These are phyloP conservation scores for Squalus acanthias DNA, from an alignment of 2,797 vertebrate species.

Conservation along the genomic window DNA sequence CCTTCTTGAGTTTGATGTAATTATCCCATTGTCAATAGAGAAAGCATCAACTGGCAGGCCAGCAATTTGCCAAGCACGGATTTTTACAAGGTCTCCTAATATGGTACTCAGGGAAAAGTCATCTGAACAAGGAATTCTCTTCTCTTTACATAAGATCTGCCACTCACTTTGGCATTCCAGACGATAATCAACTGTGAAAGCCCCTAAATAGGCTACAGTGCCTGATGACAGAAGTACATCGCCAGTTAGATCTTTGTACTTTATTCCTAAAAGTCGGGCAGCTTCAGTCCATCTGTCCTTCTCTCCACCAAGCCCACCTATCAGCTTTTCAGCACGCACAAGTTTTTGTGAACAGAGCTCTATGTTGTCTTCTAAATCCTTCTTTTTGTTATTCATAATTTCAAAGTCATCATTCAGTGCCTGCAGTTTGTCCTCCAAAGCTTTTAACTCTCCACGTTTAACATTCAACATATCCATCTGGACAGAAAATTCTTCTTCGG, in stretches of 20 bases:
- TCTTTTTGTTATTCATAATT: constrained; percentile 72
- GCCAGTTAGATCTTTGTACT: constrained; percentile 76
- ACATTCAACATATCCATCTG: constrained; percentile 72
- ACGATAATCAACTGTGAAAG: constrained; percentile 83
- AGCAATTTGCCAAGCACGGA: constrained; percentile 81
- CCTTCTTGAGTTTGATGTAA: constrained; percentile 81
- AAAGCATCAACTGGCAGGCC: constrained; percentile 85
- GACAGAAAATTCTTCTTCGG: constrained; percentile 61
- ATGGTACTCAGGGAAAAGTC: constrained; percentile 78
- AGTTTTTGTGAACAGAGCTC: constrained; percentile 81
- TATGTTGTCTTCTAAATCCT: constrained; percentile 74
- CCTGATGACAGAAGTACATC: constrained; percentile 83
- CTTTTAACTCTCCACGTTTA: constrained; percentile 77
- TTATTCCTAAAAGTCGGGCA: constrained; percentile 62
- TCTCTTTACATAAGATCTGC: constrained; percentile 69
- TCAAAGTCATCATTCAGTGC: constrained; percentile 72
- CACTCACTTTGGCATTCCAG: constrained; percentile 70
- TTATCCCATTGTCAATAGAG: constrained; percentile 85
- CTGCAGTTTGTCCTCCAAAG: constrained; percentile 72
- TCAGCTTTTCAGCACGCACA: constrained; percentile 78
- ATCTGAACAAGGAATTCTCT: constrained; percentile 71
- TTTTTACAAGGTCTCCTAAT: constrained; percentile 77
- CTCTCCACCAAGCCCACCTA: constrained; percentile 86
- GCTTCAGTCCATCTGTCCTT: constrained; percentile 89
- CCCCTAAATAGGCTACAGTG: constrained; percentile 81